Percentiles rank a stretch among this genome's conserved stretches.
Evolutionary conservation across 2,888 invertebrate species (phyloP).

Genomic region (Chrysolina haemoptera): DNA sequence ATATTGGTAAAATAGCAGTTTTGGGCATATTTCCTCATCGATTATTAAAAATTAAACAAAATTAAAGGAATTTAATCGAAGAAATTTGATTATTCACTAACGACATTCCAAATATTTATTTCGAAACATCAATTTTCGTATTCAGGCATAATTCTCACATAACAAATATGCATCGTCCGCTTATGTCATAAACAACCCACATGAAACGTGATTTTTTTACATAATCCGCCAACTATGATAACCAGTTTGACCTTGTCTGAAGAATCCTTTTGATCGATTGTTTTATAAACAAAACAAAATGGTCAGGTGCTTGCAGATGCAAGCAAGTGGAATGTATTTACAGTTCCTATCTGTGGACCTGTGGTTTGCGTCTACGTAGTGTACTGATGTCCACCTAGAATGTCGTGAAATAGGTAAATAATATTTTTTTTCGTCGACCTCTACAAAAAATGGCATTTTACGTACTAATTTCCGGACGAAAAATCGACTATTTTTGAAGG

Average conservation of each 20-base stretch:
- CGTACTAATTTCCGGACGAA: too few relatives aligned
- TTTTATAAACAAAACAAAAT: not conserved
- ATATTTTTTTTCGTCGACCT: too few relatives aligned
- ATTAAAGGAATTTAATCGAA: not conserved
- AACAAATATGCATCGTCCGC: not conserved
- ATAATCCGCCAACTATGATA: not conserved
- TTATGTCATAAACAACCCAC: slow-evolving; percentile 2
- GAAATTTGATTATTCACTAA: not conserved
- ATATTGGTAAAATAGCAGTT: not conserved
- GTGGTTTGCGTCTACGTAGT: not conserved
- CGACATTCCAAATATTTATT: not conserved
- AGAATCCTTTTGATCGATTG: slow-evolving; percentile 2
- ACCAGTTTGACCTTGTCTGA: slow-evolving; percentile 5
- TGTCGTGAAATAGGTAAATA: too few relatives aligned
- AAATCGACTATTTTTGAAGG: too few relatives aligned
- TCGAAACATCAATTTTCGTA: not conserved
- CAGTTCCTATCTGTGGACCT: not conserved
- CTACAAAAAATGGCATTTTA: too few relatives aligned
- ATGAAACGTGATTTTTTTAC: not conserved
- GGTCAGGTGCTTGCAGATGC: not conserved
- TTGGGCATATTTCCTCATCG: not conserved
- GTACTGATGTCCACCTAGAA: not conserved
- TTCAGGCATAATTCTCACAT: not conserved
- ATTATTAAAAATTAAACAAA: not conserved
- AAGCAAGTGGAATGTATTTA: not conserved